Percentiles rank a stretch among this genome's conserved stretches.
These are phyloP conservation scores for Bufotes viridis DNA, from an alignment of 2,797 vertebrate genomes.

Conservation along the genomic window DNA sequence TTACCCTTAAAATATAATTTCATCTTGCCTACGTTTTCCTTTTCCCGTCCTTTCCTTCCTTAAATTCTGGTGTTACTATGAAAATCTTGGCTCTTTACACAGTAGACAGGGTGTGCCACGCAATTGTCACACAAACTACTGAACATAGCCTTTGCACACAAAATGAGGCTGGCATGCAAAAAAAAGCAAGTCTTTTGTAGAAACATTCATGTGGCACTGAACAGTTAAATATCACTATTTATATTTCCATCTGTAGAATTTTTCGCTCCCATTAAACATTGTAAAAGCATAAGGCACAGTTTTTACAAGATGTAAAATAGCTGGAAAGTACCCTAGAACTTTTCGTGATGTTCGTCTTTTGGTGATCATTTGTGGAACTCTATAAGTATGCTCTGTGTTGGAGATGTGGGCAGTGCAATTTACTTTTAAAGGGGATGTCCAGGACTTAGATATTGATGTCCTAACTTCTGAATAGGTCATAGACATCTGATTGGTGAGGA, in stretches of 20 bases:
- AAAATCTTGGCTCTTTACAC: slow-evolving; percentile 32
- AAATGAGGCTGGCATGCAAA: slow-evolving; percentile 10
- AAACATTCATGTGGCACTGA: background rate
- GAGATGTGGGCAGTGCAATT: no score
- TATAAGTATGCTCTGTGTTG: background rate
- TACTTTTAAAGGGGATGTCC: no score
- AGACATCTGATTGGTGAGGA: no score
- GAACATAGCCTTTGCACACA: background rate
- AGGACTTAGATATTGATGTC: no score
- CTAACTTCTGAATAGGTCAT: no score
- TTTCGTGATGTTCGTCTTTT: background rate
- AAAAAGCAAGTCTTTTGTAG: background rate
- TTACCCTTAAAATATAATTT: slow-evolving; percentile 24
- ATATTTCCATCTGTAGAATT: background rate
- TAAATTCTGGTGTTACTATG: slow-evolving; percentile 9
- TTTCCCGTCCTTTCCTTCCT: slow-evolving; percentile 28
- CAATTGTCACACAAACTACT: slow-evolving; percentile 24
- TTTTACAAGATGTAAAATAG: background rate
- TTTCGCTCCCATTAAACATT: background rate
- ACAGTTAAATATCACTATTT: background rate
- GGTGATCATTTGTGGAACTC: background rate
- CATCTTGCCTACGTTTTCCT: slow-evolving; percentile 22
- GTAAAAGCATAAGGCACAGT: background rate
- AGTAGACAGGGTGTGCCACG: slow-evolving; percentile 38
- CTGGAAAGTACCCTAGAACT: background rate